Evolutionary conservation across 2,113 vertebrate genomes (phyloP).

Genomic region (Rhinogobius similis): DNA sequence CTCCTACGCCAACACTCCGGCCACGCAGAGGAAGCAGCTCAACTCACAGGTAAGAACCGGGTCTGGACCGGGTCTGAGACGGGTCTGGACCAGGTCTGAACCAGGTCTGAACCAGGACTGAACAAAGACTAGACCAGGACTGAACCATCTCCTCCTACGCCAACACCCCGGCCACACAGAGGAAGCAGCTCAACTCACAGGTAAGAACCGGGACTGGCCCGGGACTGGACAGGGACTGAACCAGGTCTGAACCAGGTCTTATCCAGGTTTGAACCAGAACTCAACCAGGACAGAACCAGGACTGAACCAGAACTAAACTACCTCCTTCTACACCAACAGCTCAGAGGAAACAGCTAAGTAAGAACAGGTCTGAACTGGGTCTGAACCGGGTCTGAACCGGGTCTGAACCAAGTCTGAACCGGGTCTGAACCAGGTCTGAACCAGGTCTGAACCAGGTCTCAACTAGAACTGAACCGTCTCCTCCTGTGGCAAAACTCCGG

Average conservation of each 20-base stretch:
- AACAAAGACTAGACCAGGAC: no score
- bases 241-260: neutral
- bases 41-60: slow-evolving; percentile 82
- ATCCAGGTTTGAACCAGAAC: no score
- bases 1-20: slow-evolving; percentile 95
- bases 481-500: no score
- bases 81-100: neutral
- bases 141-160: slow-evolving; percentile 90
- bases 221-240: neutral
- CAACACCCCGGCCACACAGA: slow-evolving; percentile 92
- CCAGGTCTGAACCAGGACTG: neutral
- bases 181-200: slow-evolving; percentile 86
- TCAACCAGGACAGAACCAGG: slow-evolving; percentile 50
- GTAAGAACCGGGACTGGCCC: slow-evolving; percentile 68
- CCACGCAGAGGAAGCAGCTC: slow-evolving; percentile 86
- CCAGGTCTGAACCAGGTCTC: no score
- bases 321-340: slow-evolving; percentile 97
- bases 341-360: slow-evolving; percentile 85
- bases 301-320: slow-evolving; percentile 25
- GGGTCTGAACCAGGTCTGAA: neutral
- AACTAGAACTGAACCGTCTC: no score
- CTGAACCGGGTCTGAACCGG: neutral
- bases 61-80: neutral
- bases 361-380: slow-evolving; percentile 79
- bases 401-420: neutral